phyloP scores from a whole-genome alignment of 1,140 invertebrate genomes.

The Callitettix versicolor region DNA sequence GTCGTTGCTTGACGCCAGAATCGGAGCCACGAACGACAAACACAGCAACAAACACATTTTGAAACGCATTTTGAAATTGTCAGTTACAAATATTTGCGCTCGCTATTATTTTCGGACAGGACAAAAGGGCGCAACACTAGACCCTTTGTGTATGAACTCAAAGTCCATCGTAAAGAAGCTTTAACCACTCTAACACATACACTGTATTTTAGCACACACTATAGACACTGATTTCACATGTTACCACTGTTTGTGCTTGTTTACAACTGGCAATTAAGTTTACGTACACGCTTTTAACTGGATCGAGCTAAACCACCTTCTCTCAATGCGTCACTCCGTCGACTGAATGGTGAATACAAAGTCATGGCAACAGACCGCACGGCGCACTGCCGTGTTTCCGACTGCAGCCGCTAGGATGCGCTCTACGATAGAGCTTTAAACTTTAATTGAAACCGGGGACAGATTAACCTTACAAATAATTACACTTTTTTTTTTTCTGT shows the following conservation, averaged over 20 bases:
- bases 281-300: not conserved
- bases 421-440: not conserved
- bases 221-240: not conserved
- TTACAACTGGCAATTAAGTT: not conserved
- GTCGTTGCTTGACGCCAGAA: not conserved
- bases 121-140: not conserved
- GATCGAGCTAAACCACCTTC: not conserved
- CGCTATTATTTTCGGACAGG: not conserved
- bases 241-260: not conserved
- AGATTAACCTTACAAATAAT: not conserved
- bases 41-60: not conserved
- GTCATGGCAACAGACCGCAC: conserved; percentile 6
- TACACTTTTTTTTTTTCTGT: not conserved
- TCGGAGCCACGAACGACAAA: not conserved
- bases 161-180: no score
- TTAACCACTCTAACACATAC: no score
- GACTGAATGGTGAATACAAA: not conserved
- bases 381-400: not conserved
- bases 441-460: not conserved
- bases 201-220: no score
- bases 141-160: no score
- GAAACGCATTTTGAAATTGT: conserved; percentile 2
- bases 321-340: not conserved
- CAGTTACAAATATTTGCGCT: not conserved
- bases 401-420: conserved; percentile 1